phyloP scores from a whole-genome alignment of 2,888 invertebrate genomes.

The Ophraella communa region DNA sequence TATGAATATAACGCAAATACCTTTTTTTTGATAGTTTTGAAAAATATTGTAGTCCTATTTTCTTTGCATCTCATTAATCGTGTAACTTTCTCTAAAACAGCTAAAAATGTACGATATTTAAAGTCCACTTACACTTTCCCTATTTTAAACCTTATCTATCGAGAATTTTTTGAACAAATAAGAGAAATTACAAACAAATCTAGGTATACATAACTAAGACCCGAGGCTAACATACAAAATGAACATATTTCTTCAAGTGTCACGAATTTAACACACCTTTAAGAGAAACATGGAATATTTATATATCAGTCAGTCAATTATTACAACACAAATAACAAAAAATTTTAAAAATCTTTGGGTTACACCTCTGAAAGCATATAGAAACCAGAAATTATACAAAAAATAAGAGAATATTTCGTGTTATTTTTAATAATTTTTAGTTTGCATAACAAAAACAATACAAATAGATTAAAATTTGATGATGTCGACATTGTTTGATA shows the following conservation, averaged over 20 bases:
- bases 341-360: no score
- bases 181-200: constrained; percentile 23
- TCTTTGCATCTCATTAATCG: no score
- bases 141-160: constrained; percentile 11
- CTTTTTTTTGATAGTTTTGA: no score
- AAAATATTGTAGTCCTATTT: no score
- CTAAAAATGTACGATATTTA: no score
- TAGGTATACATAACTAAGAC: constrained; percentile 10
- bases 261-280: constrained; percentile 21
- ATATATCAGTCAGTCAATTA: background rate
- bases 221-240: constrained; percentile 5
- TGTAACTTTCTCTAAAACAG: constrained; percentile 18
- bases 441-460: background rate
- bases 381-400: no score
- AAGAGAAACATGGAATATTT: background rate
- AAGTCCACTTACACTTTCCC: constrained; percentile 11
- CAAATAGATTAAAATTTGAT: background rate
- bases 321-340: no score
- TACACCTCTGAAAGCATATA: no score
- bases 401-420: no score
- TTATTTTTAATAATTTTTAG: no score
- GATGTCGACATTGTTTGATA: background rate
- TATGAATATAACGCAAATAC: no score
- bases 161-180: constrained; percentile 13
- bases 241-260: background rate